A percentile compares a stretch with the other conserved stretches of the same genome.
Conservation (phyloP, 2,797 vertebrate species). For the Enteromius unitaeniatus region DNA sequence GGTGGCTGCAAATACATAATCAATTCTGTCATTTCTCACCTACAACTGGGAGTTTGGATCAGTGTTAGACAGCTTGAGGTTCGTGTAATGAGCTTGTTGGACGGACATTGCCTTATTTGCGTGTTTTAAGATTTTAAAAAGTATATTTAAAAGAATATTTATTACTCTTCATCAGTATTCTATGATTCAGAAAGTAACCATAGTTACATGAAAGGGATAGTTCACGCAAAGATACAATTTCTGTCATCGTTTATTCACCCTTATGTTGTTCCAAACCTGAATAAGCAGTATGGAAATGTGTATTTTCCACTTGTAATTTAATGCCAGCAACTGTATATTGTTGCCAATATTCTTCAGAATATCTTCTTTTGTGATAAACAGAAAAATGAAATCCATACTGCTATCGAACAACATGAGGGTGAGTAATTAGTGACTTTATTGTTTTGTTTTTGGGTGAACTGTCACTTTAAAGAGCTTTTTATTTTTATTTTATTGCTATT, state of each 20-base stretch:
- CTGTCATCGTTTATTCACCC: not conserved
- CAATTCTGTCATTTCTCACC: conserved; percentile 48
- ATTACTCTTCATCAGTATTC: not conserved
- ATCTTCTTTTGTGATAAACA: not conserved
- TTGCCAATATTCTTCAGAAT: not conserved
- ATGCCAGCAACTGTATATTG: not conserved
- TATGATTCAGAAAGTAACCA: not conserved
- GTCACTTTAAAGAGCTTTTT: not conserved
- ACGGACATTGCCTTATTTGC: not conserved
- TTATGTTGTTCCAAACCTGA: not conserved
- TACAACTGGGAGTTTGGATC: conserved; percentile 42
- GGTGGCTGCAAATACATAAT: conserved; percentile 51
- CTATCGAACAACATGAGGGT: not conserved
- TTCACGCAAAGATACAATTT: not conserved
- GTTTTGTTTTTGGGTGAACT: not conserved
- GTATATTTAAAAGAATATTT: not conserved
- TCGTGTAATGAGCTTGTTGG: conserved; percentile 32
- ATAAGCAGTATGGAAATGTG: not conserved
- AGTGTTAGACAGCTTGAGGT: conserved; percentile 45
- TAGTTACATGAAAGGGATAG: not conserved
- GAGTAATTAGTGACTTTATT: not conserved
- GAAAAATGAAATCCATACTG: not conserved
- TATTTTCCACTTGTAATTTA: not conserved
- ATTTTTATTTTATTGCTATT: not conserved
- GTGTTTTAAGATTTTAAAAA: not conserved